phyloP scores from a whole-genome alignment of 2,888 invertebrate genomes.

The Electrophaes corylata region DNA sequence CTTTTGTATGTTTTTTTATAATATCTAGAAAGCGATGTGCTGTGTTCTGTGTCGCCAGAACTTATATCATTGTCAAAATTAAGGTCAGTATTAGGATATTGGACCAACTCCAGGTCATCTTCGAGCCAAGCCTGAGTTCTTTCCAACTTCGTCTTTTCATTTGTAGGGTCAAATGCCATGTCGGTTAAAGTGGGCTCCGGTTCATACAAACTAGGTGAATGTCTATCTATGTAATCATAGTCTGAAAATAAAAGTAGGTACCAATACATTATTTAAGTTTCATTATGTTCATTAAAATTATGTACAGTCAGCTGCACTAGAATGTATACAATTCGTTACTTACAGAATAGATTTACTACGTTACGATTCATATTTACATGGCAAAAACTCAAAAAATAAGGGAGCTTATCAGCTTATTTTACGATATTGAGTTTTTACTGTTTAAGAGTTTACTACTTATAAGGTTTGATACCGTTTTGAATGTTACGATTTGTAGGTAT shows the following conservation, averaged over 20 bases:
- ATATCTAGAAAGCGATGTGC: conserved; percentile 35
- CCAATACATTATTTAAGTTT: not conserved
- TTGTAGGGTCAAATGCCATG: conserved; percentile 16
- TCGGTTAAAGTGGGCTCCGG: conserved; percentile 15
- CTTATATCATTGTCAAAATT: conserved; percentile 38
- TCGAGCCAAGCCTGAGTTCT: conserved; percentile 62
- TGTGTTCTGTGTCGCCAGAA: conserved; percentile 50
- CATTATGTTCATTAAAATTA: no score
- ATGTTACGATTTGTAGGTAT: no score
- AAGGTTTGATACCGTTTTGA: no score
- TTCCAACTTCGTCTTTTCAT: conserved; percentile 46
- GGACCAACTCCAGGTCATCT: conserved; percentile 48
- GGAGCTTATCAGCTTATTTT: no score
- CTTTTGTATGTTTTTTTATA: conserved; percentile 45
- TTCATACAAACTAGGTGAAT: conserved; percentile 39
- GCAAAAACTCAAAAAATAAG: no score
- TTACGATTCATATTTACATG: no score
- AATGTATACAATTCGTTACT: no score
- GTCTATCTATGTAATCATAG: conserved; percentile 41
- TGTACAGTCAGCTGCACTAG: no score
- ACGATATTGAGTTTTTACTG: no score
- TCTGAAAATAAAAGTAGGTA: conserved; percentile 36
- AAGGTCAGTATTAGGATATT: conserved; percentile 43
- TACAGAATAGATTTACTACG: no score
- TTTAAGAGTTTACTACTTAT: no score